phyloP scores from a whole-genome alignment of 1,140 invertebrate species.

The Eueides isabella region DNA sequence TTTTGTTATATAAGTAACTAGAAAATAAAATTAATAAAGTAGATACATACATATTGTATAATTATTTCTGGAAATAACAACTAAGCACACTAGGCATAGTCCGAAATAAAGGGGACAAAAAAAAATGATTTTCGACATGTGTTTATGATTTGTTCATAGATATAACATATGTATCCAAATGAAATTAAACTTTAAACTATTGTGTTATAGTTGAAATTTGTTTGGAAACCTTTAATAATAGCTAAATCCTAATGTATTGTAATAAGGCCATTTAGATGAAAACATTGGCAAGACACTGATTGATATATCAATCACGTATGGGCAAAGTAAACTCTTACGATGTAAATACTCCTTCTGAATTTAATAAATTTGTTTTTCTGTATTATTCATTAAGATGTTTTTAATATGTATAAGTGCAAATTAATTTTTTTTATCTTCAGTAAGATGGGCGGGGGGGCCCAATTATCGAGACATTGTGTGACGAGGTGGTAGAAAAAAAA shows the following conservation, averaged over 20 bases:
- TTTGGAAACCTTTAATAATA: not conserved
- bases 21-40: too few species aligned
- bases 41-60: not conserved
- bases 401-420: not conserved
- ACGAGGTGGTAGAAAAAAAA: too few species aligned
- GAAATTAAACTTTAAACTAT: conserved; percentile 6
- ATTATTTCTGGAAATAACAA: not conserved
- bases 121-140: conserved; percentile 17
- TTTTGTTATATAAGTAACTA: too few species aligned
- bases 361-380: conserved; percentile 9
- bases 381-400: not conserved
- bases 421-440: not conserved
- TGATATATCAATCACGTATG: conserved; percentile 47
- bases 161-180: not conserved
- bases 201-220: not conserved
- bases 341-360: conserved; percentile 32
- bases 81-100: not conserved
- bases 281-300: conserved; percentile 34
- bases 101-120: conserved; percentile 9
- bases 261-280: conserved; percentile 39
- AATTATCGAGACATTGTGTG: too few species aligned
- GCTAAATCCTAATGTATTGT: conserved; percentile 29
- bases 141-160: conserved; percentile 30
- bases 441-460: too few species aligned
- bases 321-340: conserved; percentile 36